phyloP scores from a whole-genome alignment of 1,140 invertebrate species.

The Leptopilina clavipes region DNA sequence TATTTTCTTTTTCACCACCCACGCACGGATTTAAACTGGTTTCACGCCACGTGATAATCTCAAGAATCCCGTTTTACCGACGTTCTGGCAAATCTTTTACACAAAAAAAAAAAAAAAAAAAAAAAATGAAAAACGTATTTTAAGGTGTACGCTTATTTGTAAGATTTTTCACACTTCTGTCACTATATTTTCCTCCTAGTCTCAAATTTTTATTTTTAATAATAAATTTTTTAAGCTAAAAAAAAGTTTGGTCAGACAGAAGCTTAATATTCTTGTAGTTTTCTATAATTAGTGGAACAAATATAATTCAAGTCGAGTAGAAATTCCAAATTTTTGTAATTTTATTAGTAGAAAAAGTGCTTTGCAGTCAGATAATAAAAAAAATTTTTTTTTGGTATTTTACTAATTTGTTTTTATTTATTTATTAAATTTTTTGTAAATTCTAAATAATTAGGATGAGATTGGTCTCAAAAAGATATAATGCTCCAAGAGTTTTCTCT shows the following conservation, averaged over 20 bases:
- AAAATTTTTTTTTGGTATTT: background rate
- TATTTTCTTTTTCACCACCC: constrained; percentile 38
- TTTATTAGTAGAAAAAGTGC: too few species aligned
- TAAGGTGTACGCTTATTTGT: constrained; percentile 4
- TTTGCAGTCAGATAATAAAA: too few species aligned
- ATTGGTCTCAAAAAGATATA: background rate
- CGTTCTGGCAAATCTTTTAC: constrained; percentile 38
- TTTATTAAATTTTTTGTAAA: too few species aligned
- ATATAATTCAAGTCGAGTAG: too few species aligned
- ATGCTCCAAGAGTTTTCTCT: background rate
- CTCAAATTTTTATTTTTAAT: background rate
- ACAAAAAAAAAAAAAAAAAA: background rate
- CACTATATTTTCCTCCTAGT: background rate
- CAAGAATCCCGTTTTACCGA: constrained; percentile 47
- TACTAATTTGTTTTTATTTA: background rate
- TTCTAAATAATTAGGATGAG: background rate
- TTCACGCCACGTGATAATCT: constrained; percentile 47
- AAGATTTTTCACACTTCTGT: background rate
- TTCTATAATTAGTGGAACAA: too few species aligned
- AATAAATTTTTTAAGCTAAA: background rate
- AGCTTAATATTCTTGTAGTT: too few species aligned
- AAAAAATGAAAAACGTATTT: constrained; percentile 22
- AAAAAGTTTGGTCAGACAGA: too few species aligned
- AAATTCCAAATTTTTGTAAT: too few species aligned
- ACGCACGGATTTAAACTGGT: constrained; percentile 50